phyloP scores from a whole-genome alignment of 2,797 vertebrate genomes.

The Micrastur ruficollis region DNA sequence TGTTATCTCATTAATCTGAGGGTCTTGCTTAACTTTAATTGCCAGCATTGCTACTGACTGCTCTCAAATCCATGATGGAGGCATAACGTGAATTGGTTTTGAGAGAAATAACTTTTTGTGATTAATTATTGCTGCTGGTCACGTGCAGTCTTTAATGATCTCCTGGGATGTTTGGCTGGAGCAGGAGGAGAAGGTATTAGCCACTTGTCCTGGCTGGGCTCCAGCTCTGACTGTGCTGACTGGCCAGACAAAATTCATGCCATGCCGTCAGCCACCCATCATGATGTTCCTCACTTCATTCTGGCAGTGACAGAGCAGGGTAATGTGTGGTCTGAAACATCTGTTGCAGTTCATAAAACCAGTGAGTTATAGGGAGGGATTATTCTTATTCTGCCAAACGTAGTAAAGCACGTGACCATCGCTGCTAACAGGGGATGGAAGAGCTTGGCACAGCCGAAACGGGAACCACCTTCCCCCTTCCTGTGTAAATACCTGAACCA shows the following conservation, averaged over 20 bases:
- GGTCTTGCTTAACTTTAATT: neutral
- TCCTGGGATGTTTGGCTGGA: neutral
- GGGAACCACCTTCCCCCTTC: neutral
- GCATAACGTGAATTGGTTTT: neutral
- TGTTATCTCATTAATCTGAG: neutral
- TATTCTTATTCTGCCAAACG: neutral
- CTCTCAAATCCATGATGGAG: neutral
- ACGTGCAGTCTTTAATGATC: neutral
- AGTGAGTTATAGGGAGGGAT: accelerated
- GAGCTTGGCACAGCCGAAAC: neutral
- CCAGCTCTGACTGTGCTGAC: neutral
- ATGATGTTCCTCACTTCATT: neutral
- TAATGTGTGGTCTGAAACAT: neutral
- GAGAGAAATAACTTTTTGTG: neutral
- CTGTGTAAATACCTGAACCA: neutral
- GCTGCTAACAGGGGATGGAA: neutral
- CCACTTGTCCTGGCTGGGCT: neutral
- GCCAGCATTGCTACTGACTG: neutral
- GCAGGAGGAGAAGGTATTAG: neutral
- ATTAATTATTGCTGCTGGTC: neutral
- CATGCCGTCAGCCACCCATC: accelerated
- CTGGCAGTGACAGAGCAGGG: neutral
- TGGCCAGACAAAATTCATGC: neutral
- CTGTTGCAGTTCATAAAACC: neutral
- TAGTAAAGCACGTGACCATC: neutral